These are phyloP conservation scores for Benthosema pterotum DNA, from an alignment of 2,797 vertebrate species.

Conservation along the genomic window DNA sequence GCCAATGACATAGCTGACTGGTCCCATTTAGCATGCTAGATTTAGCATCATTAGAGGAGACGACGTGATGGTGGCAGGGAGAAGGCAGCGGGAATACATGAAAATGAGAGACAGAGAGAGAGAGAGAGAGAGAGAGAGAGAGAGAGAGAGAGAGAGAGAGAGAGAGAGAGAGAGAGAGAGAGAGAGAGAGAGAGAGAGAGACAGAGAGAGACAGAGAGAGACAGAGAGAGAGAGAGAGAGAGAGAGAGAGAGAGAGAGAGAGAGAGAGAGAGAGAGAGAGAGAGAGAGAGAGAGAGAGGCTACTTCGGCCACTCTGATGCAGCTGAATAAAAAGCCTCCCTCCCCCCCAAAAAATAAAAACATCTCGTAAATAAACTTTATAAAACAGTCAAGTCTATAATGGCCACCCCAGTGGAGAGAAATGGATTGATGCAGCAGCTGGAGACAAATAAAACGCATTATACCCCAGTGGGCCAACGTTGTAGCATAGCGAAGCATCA, in stretches of 20 bases:
- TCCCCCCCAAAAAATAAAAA: constrained; percentile 23
- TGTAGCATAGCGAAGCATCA: constrained; percentile 22
- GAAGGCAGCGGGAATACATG: constrained; percentile 73
- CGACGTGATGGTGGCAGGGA: constrained; percentile 67
- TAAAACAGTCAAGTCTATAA: constrained; percentile 57
- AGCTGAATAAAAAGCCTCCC: constrained; percentile 55
- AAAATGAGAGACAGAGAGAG: constrained; percentile 67
- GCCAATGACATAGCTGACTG: constrained; percentile 85
- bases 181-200: constrained; percentile 28
- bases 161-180: constrained; percentile 30
- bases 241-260: constrained; percentile 41
- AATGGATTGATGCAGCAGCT: constrained; percentile 61
- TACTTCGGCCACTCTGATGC: constrained; percentile 43
- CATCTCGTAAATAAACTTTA: constrained; percentile 57
- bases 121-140: constrained; percentile 38
- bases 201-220: constrained; percentile 44
- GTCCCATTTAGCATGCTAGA: constrained; percentile 85
- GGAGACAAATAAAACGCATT: constrained; percentile 51
- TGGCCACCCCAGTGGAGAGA: constrained; percentile 50
- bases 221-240: constrained; percentile 41
- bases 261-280: constrained; percentile 39
- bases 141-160: constrained; percentile 39
- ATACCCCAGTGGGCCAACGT: constrained; percentile 27
- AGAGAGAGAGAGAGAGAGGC: constrained; percentile 36
- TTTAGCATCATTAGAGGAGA: constrained; percentile 83